Evolutionary conservation across 2,113 vertebrate genomes (phyloP).

Genomic region (Limanda limanda): DNA sequence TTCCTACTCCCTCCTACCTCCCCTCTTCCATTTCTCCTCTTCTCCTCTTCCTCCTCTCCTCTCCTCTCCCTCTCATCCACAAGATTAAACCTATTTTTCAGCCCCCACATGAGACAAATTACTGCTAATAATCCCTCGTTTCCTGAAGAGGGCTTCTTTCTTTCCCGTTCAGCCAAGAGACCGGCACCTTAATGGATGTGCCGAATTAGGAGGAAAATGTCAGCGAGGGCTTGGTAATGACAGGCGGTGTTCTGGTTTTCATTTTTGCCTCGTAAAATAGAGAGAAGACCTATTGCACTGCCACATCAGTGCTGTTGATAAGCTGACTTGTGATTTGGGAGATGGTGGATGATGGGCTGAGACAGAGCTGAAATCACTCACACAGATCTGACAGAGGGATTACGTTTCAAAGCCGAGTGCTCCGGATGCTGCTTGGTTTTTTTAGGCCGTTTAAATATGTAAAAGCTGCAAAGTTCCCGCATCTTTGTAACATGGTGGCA

Average conservation of each 20-base stretch:
- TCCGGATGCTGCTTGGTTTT: slow-evolving; percentile 25
- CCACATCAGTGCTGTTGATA: slow-evolving; percentile 17
- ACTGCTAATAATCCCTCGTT: slow-evolving; percentile 75
- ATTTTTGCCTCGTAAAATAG: slow-evolving; percentile 32
- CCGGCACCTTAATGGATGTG: slow-evolving; percentile 67
- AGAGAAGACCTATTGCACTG: slow-evolving; percentile 11
- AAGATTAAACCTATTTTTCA: slow-evolving; percentile 75
- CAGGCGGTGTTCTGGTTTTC: slow-evolving; percentile 45
- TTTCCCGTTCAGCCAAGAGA: slow-evolving; percentile 49
- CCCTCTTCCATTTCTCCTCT: no score
- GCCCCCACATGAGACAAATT: slow-evolving; percentile 65
- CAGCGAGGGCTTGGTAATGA: slow-evolving; percentile 36
- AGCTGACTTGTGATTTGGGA: slow-evolving; percentile 52
- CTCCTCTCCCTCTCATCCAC: slow-evolving; percentile 28
- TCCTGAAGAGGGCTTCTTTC: slow-evolving; percentile 70
- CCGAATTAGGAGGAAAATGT: slow-evolving; percentile 62
- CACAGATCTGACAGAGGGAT: slow-evolving; percentile 40
- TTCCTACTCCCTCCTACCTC: background rate
- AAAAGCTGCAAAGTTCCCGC: slow-evolving; percentile 22
- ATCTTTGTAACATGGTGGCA: slow-evolving; percentile 1
- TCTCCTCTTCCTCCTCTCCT: background rate
- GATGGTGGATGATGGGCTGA: slow-evolving; percentile 34
- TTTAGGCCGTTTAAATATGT: slow-evolving; percentile 26
- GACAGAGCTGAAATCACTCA: slow-evolving; percentile 43
- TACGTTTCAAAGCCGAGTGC: slow-evolving; percentile 41